These are phyloP conservation scores for Anorthoa munda DNA, from an alignment of 2,888 invertebrate species.

Conservation along the genomic window DNA sequence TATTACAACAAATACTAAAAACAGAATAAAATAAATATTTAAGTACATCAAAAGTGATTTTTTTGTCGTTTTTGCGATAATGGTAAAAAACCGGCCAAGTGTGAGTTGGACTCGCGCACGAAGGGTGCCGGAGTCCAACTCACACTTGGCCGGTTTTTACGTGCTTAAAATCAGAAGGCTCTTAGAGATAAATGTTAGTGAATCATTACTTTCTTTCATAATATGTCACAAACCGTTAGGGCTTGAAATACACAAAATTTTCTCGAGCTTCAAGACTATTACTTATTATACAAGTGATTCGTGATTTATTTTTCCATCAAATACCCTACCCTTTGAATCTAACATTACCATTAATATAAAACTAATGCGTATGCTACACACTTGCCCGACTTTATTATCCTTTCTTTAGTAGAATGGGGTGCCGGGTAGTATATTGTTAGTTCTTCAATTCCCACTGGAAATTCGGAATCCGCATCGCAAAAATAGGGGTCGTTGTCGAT, in stretches of 20 bases:
- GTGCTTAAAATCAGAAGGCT: no score
- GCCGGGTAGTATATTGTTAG: conserved; percentile 60
- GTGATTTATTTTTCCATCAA: conserved; percentile 44
- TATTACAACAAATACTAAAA: no score
- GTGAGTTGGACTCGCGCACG: no score
- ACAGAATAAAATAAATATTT: no score
- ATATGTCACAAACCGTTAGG: background rate
- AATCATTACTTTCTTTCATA: background rate
- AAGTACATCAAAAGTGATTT: no score
- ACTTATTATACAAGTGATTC: conserved; percentile 13
- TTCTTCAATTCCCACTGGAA: conserved; percentile 62
- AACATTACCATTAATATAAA: conserved; percentile 55
- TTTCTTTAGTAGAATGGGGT: conserved; percentile 57
- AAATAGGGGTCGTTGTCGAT: conserved; percentile 57
- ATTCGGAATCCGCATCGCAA: conserved; percentile 51
- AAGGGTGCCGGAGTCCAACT: no score
- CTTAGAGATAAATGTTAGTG: no score
- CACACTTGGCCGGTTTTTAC: no score
- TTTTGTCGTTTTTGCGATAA: no score
- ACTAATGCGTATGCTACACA: conserved; percentile 58
- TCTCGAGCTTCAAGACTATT: background rate
- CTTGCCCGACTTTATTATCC: conserved; percentile 55
- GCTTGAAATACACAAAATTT: background rate
- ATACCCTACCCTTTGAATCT: conserved; percentile 38
- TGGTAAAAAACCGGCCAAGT: no score